Evolutionary conservation across 2,888 invertebrate species (phyloP).

Genomic region (Ectemnius cavifrons): DNA sequence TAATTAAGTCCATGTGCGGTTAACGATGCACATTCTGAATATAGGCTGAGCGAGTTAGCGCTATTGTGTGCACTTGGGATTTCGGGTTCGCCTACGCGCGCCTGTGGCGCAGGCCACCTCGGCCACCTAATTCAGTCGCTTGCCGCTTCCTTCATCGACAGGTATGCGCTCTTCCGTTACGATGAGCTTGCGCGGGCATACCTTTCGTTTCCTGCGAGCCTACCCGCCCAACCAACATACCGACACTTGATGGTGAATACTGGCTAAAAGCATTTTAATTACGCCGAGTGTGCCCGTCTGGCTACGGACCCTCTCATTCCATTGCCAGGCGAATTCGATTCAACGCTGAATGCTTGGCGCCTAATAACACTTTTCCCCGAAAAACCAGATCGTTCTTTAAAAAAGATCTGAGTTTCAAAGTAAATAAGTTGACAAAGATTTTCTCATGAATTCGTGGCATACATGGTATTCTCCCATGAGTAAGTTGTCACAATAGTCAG

Average conservation of each 20-base stretch:
- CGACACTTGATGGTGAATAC: too few species aligned
- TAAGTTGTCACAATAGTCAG: not conserved
- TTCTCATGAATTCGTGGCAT: too few species aligned
- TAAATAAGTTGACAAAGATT: too few species aligned
- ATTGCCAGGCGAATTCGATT: too few species aligned
- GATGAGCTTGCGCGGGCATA: constrained; percentile 20
- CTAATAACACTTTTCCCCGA: too few species aligned
- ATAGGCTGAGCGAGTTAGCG: not conserved
- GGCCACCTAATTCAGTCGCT: too few species aligned
- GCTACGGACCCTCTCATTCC: too few species aligned
- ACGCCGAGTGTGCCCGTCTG: too few species aligned
- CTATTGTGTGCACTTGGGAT: not conserved
- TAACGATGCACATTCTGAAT: constrained; percentile 7
- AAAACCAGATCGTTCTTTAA: not conserved
- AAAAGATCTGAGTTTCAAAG: too few species aligned
- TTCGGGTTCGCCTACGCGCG: not conserved
- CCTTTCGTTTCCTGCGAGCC: constrained; percentile 24
- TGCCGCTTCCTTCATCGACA: constrained; percentile 21
- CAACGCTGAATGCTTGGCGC: too few species aligned
- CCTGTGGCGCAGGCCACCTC: not conserved
- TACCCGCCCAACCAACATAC: too few species aligned
- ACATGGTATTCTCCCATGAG: not conserved
- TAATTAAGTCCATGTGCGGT: constrained; percentile 20
- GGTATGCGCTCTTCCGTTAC: constrained; percentile 36
- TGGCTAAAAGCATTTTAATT: too few species aligned